Percentiles rank a stretch among this genome's conserved stretches.
Evolutionary conservation across 2,888 invertebrate genomes (phyloP).

Genomic region (Tetheella fluctuosa): DNA sequence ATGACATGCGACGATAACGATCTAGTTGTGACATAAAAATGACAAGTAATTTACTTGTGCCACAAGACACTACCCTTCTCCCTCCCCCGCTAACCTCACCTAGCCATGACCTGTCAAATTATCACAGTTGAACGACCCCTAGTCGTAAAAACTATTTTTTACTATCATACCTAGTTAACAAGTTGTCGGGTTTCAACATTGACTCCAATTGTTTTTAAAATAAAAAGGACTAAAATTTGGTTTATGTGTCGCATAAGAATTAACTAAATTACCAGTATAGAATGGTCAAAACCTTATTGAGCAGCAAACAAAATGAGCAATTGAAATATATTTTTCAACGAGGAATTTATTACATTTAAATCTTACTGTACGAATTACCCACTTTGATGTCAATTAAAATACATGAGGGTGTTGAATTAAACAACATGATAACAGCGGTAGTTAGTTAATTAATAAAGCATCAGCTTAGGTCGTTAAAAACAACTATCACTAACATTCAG

Average conservation of each 20-base stretch:
- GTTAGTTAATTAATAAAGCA: too few species aligned
- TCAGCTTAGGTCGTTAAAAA: too few species aligned
- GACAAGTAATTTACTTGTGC: constrained; percentile 11
- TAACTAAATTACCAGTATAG: not conserved
- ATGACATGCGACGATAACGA: constrained; percentile 1
- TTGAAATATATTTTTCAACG: not conserved
- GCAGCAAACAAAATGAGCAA: not conserved
- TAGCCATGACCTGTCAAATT: not conserved
- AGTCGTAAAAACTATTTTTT: not conserved
- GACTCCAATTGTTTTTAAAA: not conserved
- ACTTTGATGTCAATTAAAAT: too few species aligned
- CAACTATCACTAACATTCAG: too few species aligned
- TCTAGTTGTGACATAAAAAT: constrained; percentile 9
- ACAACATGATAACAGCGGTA: too few species aligned
- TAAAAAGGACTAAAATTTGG: not conserved
- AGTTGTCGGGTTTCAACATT: not conserved
- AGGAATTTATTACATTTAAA: not conserved
- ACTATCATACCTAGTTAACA: not conserved
- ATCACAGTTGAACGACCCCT: not conserved
- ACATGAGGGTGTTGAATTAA: too few species aligned
- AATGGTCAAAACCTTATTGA: not conserved
- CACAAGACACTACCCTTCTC: not conserved
- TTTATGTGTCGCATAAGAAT: not conserved
- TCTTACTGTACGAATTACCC: not conserved
- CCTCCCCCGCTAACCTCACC: not conserved